These are phyloP conservation scores for Moxostoma hubbsi DNA, from an alignment of 2,797 vertebrate species.

Conservation along the genomic window DNA sequence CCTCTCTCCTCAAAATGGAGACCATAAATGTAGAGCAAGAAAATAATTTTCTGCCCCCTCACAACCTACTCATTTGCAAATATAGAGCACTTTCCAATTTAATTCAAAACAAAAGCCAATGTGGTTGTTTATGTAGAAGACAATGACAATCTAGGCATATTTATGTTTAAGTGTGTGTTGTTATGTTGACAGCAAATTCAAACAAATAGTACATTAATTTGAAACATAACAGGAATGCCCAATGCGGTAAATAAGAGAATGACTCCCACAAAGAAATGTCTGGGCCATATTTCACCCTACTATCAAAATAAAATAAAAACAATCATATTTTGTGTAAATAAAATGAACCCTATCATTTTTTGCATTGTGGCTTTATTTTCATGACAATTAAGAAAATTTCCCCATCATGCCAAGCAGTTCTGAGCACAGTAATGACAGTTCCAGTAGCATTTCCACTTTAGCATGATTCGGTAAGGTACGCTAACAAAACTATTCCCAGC, in stretches of 20 bases:
- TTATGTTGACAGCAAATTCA: conserved; percentile 2
- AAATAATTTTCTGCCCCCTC: conserved; percentile 59
- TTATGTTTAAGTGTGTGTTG: not conserved
- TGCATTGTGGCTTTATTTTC: not conserved
- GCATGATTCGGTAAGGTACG: too few relatives aligned
- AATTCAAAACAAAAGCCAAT: conserved; percentile 40
- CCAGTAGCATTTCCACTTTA: too few relatives aligned
- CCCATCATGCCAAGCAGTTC: too few relatives aligned
- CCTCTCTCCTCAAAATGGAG: conserved; percentile 50
- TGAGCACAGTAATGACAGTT: too few relatives aligned
- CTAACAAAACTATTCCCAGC: too few relatives aligned
- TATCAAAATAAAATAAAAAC: too few relatives aligned
- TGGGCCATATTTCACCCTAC: too few relatives aligned
- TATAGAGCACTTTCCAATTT: conserved; percentile 28
- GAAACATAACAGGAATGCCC: not conserved
- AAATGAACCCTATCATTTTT: too few relatives aligned
- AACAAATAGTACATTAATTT: too few relatives aligned
- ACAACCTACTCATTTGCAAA: conserved; percentile 21
- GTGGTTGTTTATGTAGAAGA: conserved; percentile 8
- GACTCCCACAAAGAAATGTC: too few relatives aligned
- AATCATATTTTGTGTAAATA: too few relatives aligned
- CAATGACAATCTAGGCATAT: not conserved
- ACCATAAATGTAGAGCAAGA: conserved; percentile 62
- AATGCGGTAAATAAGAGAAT: not conserved
- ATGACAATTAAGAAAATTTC: not conserved